Base-by-base conservation (phyloP, 2,797 vertebrate genomes). In the Hylomyscus alleni region DNA sequence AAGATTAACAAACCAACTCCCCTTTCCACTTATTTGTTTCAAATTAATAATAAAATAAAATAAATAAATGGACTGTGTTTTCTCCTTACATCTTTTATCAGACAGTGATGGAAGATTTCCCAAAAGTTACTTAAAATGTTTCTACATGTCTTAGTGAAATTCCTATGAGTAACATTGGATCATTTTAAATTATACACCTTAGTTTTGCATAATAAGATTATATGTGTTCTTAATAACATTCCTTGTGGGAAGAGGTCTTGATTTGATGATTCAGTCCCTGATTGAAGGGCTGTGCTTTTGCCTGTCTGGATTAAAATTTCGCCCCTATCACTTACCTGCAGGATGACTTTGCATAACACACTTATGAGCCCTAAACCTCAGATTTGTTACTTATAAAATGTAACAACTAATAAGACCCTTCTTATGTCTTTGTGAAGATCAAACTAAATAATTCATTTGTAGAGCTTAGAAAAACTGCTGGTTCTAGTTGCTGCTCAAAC, bases 121-220 rank as follows among this genome's bases (percentile, higher is more conserved):
- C 90, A 84, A 19, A 6, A n/a, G 40, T 20, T 93, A 34, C 65
- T 14, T 56, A 50, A 62, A 90, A 91, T 75, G 47, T 91, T 83
- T 15, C 67, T 11, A 60, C 14, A 85, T 88, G 44, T 50, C 29
- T 89, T 15, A 56, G 26, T 89, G 9, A 96, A 94, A 76, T 37
- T 73, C 50, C 75, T 94, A 92, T 44, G 90, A 95, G 82, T 93
- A 90, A 65, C 37, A 12, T 69, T 94, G 22, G 7, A 75, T 60
- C 54, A 58, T 90, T 95, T 87, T 78, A 77, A 91, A 54, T 84
- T 17, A 69, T 52, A 84, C 4, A 58, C 2, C 2, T 88, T 77
- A 56, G 83, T 84, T 84, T 94, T 95, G 44, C 4, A 20, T 86
- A 95, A 65, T 60, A 85, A 89, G 58, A 73, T 14, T 29, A 47